Percentiles rank a stretch among this genome's conserved stretches.
phyloP scores from a whole-genome alignment of 2,888 invertebrate species.

The Caenorhabditis imperialis region DNA sequence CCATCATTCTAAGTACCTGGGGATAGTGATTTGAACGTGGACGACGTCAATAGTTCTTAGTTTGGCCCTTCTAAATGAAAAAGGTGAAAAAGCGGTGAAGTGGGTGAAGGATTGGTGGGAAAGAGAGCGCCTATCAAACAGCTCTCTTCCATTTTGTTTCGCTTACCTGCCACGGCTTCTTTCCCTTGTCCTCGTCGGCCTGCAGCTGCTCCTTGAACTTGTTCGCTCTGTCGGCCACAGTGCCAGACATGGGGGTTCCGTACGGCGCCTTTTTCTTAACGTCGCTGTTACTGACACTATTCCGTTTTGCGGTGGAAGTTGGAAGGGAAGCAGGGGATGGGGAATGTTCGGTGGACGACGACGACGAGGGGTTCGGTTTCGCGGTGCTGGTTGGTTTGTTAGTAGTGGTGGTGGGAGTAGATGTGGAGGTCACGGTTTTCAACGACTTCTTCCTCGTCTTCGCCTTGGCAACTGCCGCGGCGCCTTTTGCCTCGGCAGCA shows the following conservation, averaged over 20 bases:
- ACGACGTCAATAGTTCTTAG: slow-evolving; percentile 51
- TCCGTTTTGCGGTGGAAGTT: slow-evolving; percentile 21
- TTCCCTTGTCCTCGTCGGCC: slow-evolving; percentile 55
- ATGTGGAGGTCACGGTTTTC: slow-evolving; percentile 18
- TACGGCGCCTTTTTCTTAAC: slow-evolving; percentile 42
- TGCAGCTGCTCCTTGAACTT: slow-evolving; percentile 42
- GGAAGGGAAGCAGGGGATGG: slow-evolving; percentile 14
- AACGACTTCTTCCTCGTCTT: slow-evolving; percentile 46
- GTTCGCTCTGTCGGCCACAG: slow-evolving; percentile 48
- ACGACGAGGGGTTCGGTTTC: slow-evolving; percentile 20
- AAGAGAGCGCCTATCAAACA: not conserved
- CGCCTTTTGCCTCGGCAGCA: slow-evolving; percentile 55
- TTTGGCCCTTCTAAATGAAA: slow-evolving; percentile 46
- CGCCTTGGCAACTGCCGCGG: slow-evolving; percentile 55
- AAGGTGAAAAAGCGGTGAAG: slow-evolving; percentile 15
- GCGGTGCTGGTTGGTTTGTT: slow-evolving; percentile 42
- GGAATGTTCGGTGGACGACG: slow-evolving; percentile 36
- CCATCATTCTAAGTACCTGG: too few relatives aligned
- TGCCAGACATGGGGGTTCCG: slow-evolving; percentile 26
- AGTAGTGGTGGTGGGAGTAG: slow-evolving; percentile 22
- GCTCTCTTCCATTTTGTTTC: not conserved
- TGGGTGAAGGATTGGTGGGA: not conserved
- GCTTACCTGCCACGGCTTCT: slow-evolving; percentile 55
- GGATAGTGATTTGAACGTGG: not conserved
- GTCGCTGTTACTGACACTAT: slow-evolving; percentile 37